Conservation (phyloP, 2,113 vertebrate species). For the Chloropsis hardwickii region DNA sequence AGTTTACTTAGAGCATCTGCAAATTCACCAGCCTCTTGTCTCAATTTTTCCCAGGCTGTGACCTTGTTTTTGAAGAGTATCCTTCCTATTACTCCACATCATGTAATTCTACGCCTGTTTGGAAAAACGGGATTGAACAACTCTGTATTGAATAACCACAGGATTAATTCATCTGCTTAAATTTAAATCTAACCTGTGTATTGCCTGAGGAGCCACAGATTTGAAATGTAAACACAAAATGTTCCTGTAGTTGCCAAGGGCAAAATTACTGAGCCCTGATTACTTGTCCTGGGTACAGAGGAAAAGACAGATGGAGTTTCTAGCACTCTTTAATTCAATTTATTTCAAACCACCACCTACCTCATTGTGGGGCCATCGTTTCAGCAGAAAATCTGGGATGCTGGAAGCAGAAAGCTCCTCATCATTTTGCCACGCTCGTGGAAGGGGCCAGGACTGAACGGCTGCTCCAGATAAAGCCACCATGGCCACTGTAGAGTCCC, state of each 20-base stretch:
- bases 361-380: background rate
- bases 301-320: background rate
- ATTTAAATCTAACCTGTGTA: background rate
- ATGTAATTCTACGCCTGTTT: background rate
- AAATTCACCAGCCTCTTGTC: background rate
- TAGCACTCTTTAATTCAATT: background rate
- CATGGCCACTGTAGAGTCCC: background rate
- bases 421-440: rapidly evolving
- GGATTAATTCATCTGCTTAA: background rate
- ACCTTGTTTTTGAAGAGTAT: background rate
- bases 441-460: rapidly evolving
- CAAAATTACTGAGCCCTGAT: background rate
- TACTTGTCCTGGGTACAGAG: background rate
- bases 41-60: background rate
- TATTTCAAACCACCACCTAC: background rate
- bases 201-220: background rate
- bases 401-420: background rate
- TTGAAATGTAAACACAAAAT: background rate
- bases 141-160: background rate
- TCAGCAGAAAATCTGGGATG: background rate
- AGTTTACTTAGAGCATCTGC: background rate
- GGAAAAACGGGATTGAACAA: background rate
- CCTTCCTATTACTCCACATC: background rate
- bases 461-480: background rate
- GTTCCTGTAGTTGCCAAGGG: background rate